Percentiles rank a stretch among this genome's conserved stretches.
phyloP scores from a whole-genome alignment of 92 coral and sea anemone genomes.

The Chrysogorgia sp. region DNA sequence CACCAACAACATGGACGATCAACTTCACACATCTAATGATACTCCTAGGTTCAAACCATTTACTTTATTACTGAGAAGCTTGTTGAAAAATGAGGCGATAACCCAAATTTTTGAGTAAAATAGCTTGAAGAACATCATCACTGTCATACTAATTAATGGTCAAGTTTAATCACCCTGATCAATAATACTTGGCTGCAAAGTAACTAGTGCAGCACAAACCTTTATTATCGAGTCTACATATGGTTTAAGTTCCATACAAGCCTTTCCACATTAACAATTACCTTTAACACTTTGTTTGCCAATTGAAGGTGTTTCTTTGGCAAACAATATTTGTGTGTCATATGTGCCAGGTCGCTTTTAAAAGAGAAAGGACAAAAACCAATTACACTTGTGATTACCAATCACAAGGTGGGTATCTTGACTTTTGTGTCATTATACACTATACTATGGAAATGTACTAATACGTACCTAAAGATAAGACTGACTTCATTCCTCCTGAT shows the following conservation, averaged over 20 bases:
- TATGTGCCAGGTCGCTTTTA: neutral
- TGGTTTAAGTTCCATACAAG: neutral
- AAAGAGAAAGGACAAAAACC: neutral
- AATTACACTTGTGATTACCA: neutral
- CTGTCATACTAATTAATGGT: too few relatives aligned
- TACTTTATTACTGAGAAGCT: too few relatives aligned
- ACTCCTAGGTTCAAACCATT: too few relatives aligned
- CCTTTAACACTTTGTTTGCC: slow-evolving; percentile 4
- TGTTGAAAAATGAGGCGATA: too few relatives aligned
- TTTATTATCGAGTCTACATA: neutral
- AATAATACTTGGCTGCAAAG: too few relatives aligned
- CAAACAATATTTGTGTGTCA: neutral
- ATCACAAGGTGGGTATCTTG: neutral
- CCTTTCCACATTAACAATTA: neutral
- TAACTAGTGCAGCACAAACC: too few relatives aligned
- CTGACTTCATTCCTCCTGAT: slow-evolving; percentile 39
- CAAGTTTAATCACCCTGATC: too few relatives aligned
- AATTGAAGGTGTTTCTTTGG: slow-evolving; percentile 7
- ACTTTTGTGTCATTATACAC: neutral
- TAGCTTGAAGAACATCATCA: too few relatives aligned
- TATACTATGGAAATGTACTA: too few relatives aligned
- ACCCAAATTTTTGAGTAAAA: too few relatives aligned
- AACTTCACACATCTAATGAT: too few relatives aligned
- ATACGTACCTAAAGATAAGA: slow-evolving; percentile 8
- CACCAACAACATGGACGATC: too few relatives aligned